These are phyloP conservation scores for Notodonta ziczac DNA, from an alignment of 2,888 invertebrate genomes.

Conservation along the genomic window DNA sequence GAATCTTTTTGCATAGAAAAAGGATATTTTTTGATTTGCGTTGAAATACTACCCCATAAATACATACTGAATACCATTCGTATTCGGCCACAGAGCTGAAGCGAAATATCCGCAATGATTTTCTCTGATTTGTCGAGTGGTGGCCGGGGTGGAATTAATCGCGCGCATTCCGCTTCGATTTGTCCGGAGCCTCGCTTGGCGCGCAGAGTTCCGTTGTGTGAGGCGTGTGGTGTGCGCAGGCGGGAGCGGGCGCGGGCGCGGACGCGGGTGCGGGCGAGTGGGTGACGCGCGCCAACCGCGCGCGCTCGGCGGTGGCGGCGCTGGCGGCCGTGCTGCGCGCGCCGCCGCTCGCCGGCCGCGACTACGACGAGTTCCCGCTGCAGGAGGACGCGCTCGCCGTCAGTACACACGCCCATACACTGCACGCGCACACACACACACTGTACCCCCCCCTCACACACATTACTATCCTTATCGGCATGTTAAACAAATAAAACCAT, in stretches of 20 bases:
- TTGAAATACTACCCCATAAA: no score
- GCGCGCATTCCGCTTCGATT: no score
- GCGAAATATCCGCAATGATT: no score
- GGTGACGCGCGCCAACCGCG: conserved; percentile 78
- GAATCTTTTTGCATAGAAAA: no score
- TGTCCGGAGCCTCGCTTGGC: no score
- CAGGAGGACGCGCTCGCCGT: conserved; percentile 87
- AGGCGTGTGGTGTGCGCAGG: conserved; percentile 19
- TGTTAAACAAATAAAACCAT: no score
- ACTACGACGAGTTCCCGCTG: conserved; percentile 86
- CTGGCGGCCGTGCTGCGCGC: conserved; percentile 79
- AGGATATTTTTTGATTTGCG: no score
- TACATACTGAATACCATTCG: no score
- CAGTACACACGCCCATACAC: conserved; percentile 10
- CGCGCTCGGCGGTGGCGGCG: conserved; percentile 80
- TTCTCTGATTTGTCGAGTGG: no score
- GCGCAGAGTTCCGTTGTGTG: background rate
- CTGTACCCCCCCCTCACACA: background rate
- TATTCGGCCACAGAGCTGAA: no score
- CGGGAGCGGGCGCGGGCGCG: conserved; percentile 13
- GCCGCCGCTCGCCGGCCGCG: conserved; percentile 82
- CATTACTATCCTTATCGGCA: background rate
- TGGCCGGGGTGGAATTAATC: no score
- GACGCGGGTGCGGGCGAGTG: conserved; percentile 26
- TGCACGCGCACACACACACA: background rate